phyloP scores from a whole-genome alignment of 2,888 invertebrate genomes.

The Stenchaetothrips biformis region DNA sequence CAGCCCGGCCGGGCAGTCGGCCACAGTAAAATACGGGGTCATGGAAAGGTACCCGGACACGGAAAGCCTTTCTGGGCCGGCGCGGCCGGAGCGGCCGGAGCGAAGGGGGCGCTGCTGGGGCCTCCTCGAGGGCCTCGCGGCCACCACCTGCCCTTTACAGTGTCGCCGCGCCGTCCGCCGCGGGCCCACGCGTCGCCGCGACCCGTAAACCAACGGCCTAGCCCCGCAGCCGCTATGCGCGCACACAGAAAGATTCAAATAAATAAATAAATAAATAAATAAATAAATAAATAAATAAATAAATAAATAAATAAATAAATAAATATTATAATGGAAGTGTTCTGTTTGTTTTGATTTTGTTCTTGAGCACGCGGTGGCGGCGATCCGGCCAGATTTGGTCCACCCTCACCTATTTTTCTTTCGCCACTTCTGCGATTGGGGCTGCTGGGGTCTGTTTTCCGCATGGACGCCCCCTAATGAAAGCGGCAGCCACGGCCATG shows the following conservation, averaged over 20 bases:
- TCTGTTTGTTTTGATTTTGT: not conserved
- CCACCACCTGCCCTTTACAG: not conserved
- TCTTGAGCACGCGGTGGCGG: not conserved
- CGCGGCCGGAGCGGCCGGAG: not conserved
- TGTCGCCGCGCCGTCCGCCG: not conserved
- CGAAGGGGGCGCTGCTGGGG: not conserved
- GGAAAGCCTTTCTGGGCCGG: not conserved
- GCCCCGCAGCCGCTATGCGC: not conserved
- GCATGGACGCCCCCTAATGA: not conserved
- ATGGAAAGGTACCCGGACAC: not conserved
- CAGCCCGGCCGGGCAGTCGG: not conserved
- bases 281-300: too few relatives aligned
- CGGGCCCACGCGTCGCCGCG: too few relatives aligned
- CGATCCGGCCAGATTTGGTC: not conserved
- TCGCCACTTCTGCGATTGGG: not conserved
- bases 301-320: too few relatives aligned
- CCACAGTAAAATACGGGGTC: not conserved
- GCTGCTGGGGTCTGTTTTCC: not conserved
- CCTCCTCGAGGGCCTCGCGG: not conserved
- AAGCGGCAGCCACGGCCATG: conserved; percentile 6
- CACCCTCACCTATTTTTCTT: not conserved
- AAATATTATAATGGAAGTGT: too few relatives aligned
- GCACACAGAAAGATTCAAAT: not conserved
- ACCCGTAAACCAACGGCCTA: not conserved
- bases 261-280: too few relatives aligned